These are phyloP conservation scores for Styela clava DNA, from an alignment of 23 tunicate species.

Conservation along the genomic window DNA sequence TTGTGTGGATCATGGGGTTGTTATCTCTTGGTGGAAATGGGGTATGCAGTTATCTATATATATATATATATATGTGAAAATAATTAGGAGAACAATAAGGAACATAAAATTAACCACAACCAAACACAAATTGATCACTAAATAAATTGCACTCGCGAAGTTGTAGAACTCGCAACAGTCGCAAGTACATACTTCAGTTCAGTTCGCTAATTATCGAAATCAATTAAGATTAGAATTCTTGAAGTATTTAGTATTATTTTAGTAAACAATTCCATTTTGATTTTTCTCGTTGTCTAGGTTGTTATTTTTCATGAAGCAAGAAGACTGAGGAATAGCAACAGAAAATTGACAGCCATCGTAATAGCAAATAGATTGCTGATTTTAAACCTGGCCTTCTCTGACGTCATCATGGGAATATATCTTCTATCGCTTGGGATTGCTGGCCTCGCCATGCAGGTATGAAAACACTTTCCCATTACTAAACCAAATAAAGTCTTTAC, in stretches of 20 bases:
- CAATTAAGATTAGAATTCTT: too few relatives aligned
- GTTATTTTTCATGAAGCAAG: constrained; percentile 12
- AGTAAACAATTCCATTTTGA: neutral
- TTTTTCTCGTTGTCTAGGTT: neutral
- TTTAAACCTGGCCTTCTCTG: constrained; percentile 38
- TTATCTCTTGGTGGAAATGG: constrained; percentile 4
- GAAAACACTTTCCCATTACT: neutral
- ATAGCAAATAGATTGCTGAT: constrained; percentile 21
- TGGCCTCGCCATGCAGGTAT: constrained; percentile 20
- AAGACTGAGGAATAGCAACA: neutral
- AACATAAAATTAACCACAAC: neutral
- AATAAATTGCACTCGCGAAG: neutral
- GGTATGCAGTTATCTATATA: too few relatives aligned
- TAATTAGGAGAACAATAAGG: neutral
- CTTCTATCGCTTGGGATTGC: constrained; percentile 18
- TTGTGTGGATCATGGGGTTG: constrained; percentile 23
- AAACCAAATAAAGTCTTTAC: neutral
- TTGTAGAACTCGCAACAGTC: neutral
- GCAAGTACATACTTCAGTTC: too few relatives aligned
- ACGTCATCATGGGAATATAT: constrained; percentile 39
- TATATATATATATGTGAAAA: too few relatives aligned
- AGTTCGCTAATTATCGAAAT: neutral
- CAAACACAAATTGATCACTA: neutral
- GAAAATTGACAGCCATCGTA: neutral
- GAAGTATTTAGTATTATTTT: too few relatives aligned